Percentiles rank a stretch among this genome's conserved stretches.
Conservation (phyloP, 2,797 vertebrate species). For the Podarcis siculus region DNA sequence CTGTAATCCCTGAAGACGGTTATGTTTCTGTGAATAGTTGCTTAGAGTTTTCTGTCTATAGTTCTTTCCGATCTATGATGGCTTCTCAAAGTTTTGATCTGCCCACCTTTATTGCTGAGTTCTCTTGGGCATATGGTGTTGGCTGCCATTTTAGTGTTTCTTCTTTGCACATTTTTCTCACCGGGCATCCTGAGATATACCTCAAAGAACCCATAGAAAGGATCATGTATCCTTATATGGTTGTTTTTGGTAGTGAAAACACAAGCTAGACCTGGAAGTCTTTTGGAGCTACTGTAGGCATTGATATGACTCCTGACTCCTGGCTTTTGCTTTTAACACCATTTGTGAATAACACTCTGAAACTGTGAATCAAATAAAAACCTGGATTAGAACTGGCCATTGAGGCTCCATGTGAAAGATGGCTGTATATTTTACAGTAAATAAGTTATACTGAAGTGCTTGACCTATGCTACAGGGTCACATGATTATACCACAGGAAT, state of each 20-base stretch:
- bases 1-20: not conserved
- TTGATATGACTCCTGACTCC: not conserved
- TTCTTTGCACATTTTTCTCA: not conserved
- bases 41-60: not conserved
- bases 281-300: not conserved
- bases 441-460: not conserved
- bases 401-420: not conserved
- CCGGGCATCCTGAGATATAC: not conserved
- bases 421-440: not conserved
- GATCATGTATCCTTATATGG: not conserved
- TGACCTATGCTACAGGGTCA: not conserved
- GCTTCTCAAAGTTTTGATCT: not conserved
- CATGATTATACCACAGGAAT: not conserved
- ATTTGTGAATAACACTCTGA: not conserved
- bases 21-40: not conserved
- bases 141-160: not conserved
- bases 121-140: not conserved
- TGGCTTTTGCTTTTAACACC: not conserved
- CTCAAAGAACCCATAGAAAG: not conserved
- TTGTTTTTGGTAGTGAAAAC: not conserved
- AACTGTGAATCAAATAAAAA: not conserved
- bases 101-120: not conserved
- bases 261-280: not conserved
- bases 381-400: not conserved
- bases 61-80: not conserved